Conservation (phyloP, 1,140 invertebrate genomes). For the Sipha flava region DNA sequence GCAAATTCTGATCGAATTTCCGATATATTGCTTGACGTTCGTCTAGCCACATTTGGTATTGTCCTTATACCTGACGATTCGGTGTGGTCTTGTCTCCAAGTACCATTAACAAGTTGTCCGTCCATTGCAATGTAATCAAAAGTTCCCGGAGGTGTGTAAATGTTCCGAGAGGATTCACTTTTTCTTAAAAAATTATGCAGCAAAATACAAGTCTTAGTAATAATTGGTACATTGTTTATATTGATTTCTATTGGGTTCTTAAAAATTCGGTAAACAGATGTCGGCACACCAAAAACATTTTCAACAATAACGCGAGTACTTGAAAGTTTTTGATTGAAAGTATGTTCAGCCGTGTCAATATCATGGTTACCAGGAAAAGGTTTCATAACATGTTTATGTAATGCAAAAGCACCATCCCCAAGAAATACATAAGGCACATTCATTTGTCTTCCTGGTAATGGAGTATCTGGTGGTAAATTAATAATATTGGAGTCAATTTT, state of each 20-base stretch:
- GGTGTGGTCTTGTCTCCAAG: background rate
- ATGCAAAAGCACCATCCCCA: constrained; percentile 48
- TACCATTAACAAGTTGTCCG: background rate
- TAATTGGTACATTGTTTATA: constrained; percentile 36
- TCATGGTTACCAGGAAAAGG: constrained; percentile 46
- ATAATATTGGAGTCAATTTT: constrained; percentile 29
- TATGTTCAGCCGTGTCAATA: constrained; percentile 41
- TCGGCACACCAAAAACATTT: background rate
- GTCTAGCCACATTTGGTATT: background rate
- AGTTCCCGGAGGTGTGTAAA: background rate
- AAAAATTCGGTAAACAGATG: constrained; percentile 15
- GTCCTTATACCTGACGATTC: background rate
- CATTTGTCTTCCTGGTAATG: background rate
- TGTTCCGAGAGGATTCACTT: background rate
- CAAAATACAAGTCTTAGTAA: background rate
- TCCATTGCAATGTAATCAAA: background rate
- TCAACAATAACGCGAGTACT: background rate
- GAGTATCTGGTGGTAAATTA: background rate
- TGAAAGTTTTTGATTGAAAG: constrained; percentile 42
- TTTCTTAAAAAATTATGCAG: background rate
- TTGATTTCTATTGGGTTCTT: constrained; percentile 38
- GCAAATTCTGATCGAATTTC: too few relatives aligned
- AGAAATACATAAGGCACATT: constrained; percentile 40
- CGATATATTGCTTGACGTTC: too few relatives aligned
- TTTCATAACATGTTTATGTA: constrained; percentile 45